Evolutionary conservation across 64 coral and sea anemone genomes (phyloP).

Genomic region (Pocillopora verrucosa): DNA sequence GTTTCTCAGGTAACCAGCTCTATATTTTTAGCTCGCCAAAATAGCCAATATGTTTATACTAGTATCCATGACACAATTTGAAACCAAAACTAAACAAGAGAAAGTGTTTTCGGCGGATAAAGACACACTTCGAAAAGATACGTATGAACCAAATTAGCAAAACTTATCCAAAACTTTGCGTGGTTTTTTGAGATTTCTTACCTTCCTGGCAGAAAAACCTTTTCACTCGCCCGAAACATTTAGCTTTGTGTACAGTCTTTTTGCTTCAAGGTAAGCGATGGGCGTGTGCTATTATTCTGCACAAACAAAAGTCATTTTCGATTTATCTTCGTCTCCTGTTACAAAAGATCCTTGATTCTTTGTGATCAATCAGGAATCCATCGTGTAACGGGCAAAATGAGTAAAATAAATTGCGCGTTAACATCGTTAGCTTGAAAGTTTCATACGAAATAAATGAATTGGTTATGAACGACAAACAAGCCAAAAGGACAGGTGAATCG

Average conservation of each 20-base stretch:
- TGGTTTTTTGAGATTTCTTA: background rate
- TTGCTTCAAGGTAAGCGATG: background rate
- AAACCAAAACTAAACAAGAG: no score
- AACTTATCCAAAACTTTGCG: background rate
- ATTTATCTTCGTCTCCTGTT: background rate
- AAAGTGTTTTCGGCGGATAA: no score
- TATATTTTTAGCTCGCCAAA: no score
- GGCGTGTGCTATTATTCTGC: slow-evolving; percentile 3
- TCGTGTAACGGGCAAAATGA: background rate
- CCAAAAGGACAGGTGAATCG: slow-evolving; percentile 29
- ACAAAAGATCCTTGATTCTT: background rate
- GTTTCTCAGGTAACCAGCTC: no score
- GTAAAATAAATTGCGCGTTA: background rate
- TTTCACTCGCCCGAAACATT: background rate
- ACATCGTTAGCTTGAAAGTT: slow-evolving; percentile 14
- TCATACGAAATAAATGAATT: slow-evolving; percentile 51
- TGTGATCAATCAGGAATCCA: background rate
- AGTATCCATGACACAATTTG: no score
- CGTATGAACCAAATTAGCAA: no score
- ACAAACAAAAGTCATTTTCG: background rate
- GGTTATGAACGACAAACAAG: slow-evolving; percentile 20
- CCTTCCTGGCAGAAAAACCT: background rate
- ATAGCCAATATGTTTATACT: no score
- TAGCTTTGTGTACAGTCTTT: background rate
- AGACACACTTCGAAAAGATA: no score